These are phyloP conservation scores for Emmelina monodactyla DNA, from an alignment of 2,888 invertebrate genomes.

Conservation along the genomic window DNA sequence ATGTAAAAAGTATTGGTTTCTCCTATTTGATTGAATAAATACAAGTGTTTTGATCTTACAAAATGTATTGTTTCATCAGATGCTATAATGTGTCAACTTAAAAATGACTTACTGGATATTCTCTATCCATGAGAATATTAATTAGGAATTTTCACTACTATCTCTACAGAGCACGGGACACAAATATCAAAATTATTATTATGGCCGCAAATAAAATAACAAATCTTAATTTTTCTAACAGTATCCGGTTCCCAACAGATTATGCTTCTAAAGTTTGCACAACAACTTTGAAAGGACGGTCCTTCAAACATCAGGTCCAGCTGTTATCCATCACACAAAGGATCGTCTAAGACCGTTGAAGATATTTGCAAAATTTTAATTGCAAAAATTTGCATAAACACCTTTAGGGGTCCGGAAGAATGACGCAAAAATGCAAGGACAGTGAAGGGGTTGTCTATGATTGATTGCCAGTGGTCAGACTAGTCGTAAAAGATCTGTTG, in stretches of 20 bases:
- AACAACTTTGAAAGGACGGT: slow-evolving; percentile 2
- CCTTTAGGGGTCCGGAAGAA: slow-evolving; percentile 23
- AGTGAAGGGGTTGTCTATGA: slow-evolving; percentile 24
- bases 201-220: not conserved
- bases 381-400: slow-evolving; percentile 55
- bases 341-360: slow-evolving; percentile 33
- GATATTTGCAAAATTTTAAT: slow-evolving; percentile 38
- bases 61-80: too few relatives aligned
- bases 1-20: too few relatives aligned
- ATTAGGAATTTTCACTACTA: too few relatives aligned
- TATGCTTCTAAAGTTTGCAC: not conserved
- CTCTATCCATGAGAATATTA: too few relatives aligned
- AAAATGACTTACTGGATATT: too few relatives aligned
- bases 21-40: too few relatives aligned
- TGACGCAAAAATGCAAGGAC: slow-evolving; percentile 25
- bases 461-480: slow-evolving; percentile 35
- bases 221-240: too few relatives aligned
- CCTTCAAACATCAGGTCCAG: slow-evolving; percentile 38
- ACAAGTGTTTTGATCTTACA: too few relatives aligned
- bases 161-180: not conserved
- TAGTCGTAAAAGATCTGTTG: too few relatives aligned
- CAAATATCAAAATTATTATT: not conserved
- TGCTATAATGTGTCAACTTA: too few relatives aligned
- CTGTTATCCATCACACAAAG: slow-evolving; percentile 33
- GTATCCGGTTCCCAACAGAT: not conserved